Conservation (phyloP, 2,888 invertebrate species). For the Anthophora plumipes region DNA sequence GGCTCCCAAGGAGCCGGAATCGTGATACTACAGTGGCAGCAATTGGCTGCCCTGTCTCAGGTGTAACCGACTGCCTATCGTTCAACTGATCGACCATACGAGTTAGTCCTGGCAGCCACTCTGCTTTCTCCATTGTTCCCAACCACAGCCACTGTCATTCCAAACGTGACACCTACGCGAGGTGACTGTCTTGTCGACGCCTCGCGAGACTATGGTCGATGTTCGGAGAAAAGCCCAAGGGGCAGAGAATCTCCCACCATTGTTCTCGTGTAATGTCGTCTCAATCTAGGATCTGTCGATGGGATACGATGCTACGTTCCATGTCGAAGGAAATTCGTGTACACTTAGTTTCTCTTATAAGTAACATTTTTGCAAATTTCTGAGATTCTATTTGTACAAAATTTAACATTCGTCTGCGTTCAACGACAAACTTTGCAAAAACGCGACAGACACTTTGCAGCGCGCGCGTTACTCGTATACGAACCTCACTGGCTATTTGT, state of each 20-base stretch:
- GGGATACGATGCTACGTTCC: neutral
- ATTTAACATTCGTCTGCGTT: no score
- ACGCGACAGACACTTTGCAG: no score
- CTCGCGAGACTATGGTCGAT: conserved; percentile 45
- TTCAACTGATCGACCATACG: conserved; percentile 61
- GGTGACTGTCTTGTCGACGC: conserved; percentile 58
- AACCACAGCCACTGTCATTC: conserved; percentile 50
- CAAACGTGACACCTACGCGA: conserved; percentile 43
- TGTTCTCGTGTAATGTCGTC: conserved; percentile 24
- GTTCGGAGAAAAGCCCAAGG: conserved; percentile 40
- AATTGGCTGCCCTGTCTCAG: conserved; percentile 59
- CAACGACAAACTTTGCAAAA: no score
- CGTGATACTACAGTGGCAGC: conserved; percentile 17
- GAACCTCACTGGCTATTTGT: no score
- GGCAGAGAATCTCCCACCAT: conserved; percentile 14
- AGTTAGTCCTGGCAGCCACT: conserved; percentile 5
- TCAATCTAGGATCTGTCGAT: conserved; percentile 22
- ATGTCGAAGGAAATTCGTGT: neutral
- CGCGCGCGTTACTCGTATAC: no score
- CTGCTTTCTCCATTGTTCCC: conserved; percentile 8
- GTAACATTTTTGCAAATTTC: no score
- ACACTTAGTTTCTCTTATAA: neutral
- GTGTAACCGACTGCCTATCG: conserved; percentile 61
- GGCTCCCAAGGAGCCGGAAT: conserved; percentile 48
- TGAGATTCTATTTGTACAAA: no score